A percentile compares a stretch with the other conserved stretches of the same genome.
Evolutionary conservation across 2,113 vertebrate species (phyloP).

Genomic region (Morone chrysops): DNA sequence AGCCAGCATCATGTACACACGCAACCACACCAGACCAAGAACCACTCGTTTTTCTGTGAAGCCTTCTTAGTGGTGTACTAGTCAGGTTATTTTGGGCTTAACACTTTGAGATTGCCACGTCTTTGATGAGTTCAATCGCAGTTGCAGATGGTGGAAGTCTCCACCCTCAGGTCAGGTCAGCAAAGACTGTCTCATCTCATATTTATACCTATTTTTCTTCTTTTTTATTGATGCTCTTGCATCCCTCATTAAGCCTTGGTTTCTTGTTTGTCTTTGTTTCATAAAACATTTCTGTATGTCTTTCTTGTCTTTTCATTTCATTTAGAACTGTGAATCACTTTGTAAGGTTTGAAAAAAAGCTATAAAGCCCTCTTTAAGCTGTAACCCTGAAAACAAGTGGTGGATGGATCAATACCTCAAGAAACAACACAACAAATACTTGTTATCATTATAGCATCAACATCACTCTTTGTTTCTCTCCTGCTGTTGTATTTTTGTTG

Average conservation of each 20-base stretch:
- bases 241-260: neutral
- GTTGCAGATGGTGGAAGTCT: slow-evolving; percentile 2
- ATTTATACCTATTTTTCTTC: neutral
- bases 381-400: neutral
- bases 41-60: slow-evolving; percentile 28
- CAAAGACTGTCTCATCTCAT: neutral
- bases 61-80: neutral
- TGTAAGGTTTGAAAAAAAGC: neutral
- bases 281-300: neutral
- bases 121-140: slow-evolving; percentile 41
- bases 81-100: slow-evolving; percentile 4
- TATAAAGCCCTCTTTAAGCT: neutral
- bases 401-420: neutral
- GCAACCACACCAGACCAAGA: slow-evolving; percentile 7
- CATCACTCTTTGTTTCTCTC: too few species aligned
- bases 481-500: too few species aligned
- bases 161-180: slow-evolving; percentile 13
- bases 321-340: neutral
- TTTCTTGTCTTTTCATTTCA: neutral
- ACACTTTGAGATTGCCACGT: neutral
- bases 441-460: neutral
- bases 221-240: neutral
- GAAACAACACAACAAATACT: neutral
- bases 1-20: slow-evolving; percentile 23
- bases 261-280: neutral